Evolutionary conservation across 2,113 vertebrate species (phyloP), one percentile per base, ranked within the genome.

Genomic region (Gnathonemus echidnorhynchus): DNA sequence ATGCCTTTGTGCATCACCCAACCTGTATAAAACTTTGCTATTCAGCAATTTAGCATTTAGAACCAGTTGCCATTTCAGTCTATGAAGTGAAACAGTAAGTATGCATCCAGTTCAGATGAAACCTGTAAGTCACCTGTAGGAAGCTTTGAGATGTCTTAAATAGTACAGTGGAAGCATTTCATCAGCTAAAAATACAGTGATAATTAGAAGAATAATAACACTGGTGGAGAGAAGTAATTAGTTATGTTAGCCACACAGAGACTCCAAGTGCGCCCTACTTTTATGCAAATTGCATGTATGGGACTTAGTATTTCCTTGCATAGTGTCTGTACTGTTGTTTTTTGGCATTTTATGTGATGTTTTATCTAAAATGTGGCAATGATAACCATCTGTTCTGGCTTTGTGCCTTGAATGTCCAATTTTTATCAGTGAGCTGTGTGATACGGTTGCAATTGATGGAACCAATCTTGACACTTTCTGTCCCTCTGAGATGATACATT

Each of bases 181-280:
- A 86, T 89, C 53, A 42, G 85, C 77, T 88, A 90, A 89, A 91
- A 90, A 91, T 90, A 90, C 48, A 45, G 42, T 84, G 27, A 70
- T 92, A 88, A 92, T 92, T 90, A 90, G 85, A 80, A n/a, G 52
- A 89, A 85, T 83, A 90, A 90, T 89, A 90, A 88, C 58, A 56
- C 77, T 88, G 77, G 13, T 46, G 62, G 86, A 86, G 48, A 35
- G 48, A 90, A 88, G 62, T 90, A 91, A 88, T 90, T 88, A 89
- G 86, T 88, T 90, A 84, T 90, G 62, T 88, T 90, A 85, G 85
- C 74, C 17, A 88, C 66, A 88, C 62, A 70, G 84, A 86, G 84
- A 50, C 45, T 66, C 56, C 49, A 27, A 87, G 52, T 50, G 62
- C 48, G 89, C n/a, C 89, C 62, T 90, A 77, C 66, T 90, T 90